phyloP scores from a whole-genome alignment of 2,888 invertebrate genomes.

The Caenorhabditis virilis region DNA sequence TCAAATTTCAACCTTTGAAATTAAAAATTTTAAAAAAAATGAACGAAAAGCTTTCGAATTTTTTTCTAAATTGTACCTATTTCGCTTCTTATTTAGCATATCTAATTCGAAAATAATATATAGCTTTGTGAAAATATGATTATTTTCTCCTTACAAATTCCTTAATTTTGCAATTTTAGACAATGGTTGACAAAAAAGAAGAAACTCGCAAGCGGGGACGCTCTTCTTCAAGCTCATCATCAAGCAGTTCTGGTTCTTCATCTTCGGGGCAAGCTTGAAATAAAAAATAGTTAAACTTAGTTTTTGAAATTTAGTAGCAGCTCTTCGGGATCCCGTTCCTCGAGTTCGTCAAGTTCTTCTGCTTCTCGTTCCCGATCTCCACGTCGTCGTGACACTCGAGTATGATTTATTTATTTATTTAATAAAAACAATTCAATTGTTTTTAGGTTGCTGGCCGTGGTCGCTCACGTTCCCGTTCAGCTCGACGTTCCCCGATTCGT shows the following conservation, averaged over 20 bases:
- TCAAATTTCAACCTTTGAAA: too few relatives aligned
- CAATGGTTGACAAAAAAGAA: slow-evolving; percentile 45
- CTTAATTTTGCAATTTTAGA: too few relatives aligned
- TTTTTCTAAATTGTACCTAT: too few relatives aligned
- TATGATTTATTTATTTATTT: slow-evolving; percentile 5
- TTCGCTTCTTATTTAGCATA: too few relatives aligned
- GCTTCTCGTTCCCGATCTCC: slow-evolving; percentile 46
- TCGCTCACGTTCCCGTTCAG: slow-evolving; percentile 37
- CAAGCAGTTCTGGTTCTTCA: slow-evolving; percentile 43
- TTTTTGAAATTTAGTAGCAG: slow-evolving; percentile 14
- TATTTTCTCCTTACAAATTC: too few relatives aligned
- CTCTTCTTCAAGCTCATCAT: slow-evolving; percentile 50
- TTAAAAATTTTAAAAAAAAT: too few relatives aligned
- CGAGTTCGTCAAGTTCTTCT: slow-evolving; percentile 42
- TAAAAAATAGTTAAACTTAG: background rate
- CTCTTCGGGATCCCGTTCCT: slow-evolving; percentile 42
- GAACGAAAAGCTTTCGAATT: too few relatives aligned
- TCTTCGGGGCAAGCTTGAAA: slow-evolving; percentile 15
- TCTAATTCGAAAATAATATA: too few relatives aligned
- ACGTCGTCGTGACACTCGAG: slow-evolving; percentile 29
- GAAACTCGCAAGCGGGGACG: slow-evolving; percentile 28
- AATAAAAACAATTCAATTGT: background rate
- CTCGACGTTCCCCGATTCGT: slow-evolving; percentile 47
- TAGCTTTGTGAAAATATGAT: too few relatives aligned
- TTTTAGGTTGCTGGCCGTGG: too few relatives aligned